Conservation (phyloP, 2,113 vertebrate genomes). For the Crotalus helleri region DNA sequence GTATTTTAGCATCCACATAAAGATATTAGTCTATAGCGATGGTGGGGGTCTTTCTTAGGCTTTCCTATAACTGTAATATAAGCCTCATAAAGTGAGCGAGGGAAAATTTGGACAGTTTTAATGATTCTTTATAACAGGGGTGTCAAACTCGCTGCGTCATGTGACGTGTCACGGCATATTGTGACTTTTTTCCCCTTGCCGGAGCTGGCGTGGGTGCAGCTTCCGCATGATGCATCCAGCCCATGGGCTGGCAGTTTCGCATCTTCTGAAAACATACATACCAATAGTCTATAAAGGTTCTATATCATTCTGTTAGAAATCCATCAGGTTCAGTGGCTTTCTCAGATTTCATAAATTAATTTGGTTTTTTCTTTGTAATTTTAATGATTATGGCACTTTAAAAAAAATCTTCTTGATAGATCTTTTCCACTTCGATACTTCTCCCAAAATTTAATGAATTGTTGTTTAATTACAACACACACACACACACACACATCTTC, state of each 20-base stretch:
- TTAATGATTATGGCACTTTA: not conserved
- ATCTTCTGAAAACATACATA: not conserved
- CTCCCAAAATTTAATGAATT: not conserved
- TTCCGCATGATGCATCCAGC: too few species aligned
- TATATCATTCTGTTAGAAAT: not conserved
- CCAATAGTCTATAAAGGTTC: not conserved
- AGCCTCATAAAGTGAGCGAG: not conserved
- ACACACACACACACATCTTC: not conserved
- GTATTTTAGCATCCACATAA: not conserved
- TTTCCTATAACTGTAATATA: not conserved
- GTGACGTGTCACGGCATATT: too few species aligned
- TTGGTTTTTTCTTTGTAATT: not conserved
- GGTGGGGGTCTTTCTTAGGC: not conserved
- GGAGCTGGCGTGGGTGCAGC: too few species aligned
- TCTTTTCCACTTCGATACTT: not conserved
- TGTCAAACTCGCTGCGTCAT: too few species aligned
- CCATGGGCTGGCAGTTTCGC: too few species aligned
- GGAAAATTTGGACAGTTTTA: not conserved
- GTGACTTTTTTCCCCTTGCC: too few species aligned
- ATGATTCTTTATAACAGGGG: not conserved
- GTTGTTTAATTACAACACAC: not conserved
- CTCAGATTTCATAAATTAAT: not conserved
- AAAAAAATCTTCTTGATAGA: not conserved
- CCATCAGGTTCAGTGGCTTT: not conserved
- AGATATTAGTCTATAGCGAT: not conserved